These are phyloP conservation scores for Palythoa grandiflora DNA, from an alignment of 92 coral and sea anemone genomes.

Conservation along the genomic window DNA sequence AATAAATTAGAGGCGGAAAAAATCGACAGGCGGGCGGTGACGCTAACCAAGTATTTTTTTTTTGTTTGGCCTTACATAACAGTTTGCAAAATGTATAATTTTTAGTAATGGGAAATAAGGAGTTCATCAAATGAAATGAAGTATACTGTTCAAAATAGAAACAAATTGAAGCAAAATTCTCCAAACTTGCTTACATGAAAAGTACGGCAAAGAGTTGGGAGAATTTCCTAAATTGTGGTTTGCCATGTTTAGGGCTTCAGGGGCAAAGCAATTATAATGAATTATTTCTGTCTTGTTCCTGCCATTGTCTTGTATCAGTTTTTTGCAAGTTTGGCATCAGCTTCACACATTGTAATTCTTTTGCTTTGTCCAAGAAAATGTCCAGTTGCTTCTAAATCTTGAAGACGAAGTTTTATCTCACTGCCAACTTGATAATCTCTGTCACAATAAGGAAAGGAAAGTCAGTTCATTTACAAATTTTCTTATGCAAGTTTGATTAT, in stretches of 20 bases:
- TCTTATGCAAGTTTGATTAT: not conserved
- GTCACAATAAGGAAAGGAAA: not conserved
- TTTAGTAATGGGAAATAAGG: no score
- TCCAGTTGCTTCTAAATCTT: slow-evolving; percentile 86
- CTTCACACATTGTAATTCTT: slow-evolving; percentile 89
- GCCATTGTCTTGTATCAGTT: not conserved
- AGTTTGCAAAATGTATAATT: no score
- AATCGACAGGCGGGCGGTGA: no score
- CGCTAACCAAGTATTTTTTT: no score
- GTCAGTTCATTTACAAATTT: not conserved
- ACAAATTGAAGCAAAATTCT: no score
- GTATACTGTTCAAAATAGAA: no score
- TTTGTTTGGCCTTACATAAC: no score
- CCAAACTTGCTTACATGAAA: no score
- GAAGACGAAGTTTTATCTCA: slow-evolving; percentile 72
- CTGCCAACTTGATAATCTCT: slow-evolving; percentile 83
- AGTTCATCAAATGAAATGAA: no score
- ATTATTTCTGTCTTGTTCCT: not conserved
- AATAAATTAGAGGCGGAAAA: no score
- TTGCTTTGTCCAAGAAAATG: slow-evolving; percentile 94
- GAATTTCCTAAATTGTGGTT: no score
- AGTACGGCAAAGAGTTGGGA: no score
- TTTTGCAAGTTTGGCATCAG: slow-evolving; percentile 68
- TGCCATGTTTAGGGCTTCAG: not conserved
- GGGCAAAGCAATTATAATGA: not conserved